Evolutionary conservation across 1,140 invertebrate species (phyloP).

Genomic region (Drosophila repletoides): DNA sequence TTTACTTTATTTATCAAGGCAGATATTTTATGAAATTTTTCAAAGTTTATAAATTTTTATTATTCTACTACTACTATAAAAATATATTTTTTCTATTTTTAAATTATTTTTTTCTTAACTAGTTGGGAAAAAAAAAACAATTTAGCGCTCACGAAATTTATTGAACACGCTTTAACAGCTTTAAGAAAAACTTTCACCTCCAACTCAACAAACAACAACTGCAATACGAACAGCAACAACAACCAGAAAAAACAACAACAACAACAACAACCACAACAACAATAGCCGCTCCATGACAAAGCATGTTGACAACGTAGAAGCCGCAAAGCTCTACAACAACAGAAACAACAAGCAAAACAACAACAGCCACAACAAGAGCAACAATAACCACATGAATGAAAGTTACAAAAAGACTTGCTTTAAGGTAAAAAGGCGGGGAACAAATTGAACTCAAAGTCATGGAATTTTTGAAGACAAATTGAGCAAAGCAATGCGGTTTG

Average conservation of each 20-base stretch:
- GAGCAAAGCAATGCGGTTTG: conserved; percentile 29
- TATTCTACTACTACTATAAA: too few relatives aligned
- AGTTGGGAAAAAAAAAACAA: conserved; percentile 32
- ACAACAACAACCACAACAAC: conserved; percentile 19
- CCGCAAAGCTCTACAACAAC: conserved; percentile 49
- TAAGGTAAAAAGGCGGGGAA: conserved; percentile 2
- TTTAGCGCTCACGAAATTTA: conserved; percentile 59
- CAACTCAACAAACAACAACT: conserved; percentile 29
- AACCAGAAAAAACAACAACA: conserved; percentile 22
- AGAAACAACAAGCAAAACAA: conserved; percentile 20
- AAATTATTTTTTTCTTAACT: not conserved
- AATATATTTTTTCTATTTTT: not conserved
- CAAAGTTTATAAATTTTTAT: too few relatives aligned
- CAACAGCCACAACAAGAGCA: conserved; percentile 14
- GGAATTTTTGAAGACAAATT: conserved; percentile 31
- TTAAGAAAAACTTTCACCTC: conserved; percentile 72
- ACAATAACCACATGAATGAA: conserved; percentile 60
- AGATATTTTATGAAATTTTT: too few relatives aligned
- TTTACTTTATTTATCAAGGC: too few relatives aligned
- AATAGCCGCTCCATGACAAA: conserved; percentile 2
- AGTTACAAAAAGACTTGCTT: conserved; percentile 61
- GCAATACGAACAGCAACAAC: conserved; percentile 23
- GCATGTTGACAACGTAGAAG: conserved; percentile 57
- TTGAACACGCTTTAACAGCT: conserved; percentile 65
- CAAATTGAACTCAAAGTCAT: conserved; percentile 39